A percentile compares a stretch with the other conserved stretches of the same genome.
phyloP scores from a whole-genome alignment of 2,888 invertebrate species.

The Drosophila antonietae region DNA sequence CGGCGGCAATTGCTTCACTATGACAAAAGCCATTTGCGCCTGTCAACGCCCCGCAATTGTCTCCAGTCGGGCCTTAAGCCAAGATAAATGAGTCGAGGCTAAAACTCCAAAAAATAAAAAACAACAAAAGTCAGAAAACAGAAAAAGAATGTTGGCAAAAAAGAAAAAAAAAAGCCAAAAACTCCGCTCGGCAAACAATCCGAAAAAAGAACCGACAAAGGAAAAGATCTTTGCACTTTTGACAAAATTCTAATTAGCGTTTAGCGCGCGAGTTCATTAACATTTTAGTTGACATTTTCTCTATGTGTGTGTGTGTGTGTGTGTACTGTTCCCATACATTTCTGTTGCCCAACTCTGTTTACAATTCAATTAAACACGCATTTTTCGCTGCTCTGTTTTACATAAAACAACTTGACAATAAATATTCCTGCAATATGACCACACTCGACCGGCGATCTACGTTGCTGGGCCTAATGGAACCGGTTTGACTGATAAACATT shows the following conservation, averaged over 20 bases:
- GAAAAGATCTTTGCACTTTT: conserved; percentile 57
- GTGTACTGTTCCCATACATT: conserved; percentile 38
- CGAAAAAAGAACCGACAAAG: conserved; percentile 41
- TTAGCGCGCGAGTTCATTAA: conserved; percentile 48
- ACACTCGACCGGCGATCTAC: conserved; percentile 24
- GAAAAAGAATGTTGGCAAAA: conserved; percentile 1
- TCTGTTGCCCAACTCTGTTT: conserved; percentile 48
- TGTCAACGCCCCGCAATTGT: conserved; percentile 76
- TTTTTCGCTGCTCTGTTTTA: conserved; percentile 36
- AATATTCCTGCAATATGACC: conserved; percentile 46
- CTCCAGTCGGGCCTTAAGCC: conserved; percentile 28
- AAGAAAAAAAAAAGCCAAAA: conserved; percentile 5
- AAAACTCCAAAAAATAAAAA: conserved; percentile 22
- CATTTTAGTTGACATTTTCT: conserved; percentile 37
- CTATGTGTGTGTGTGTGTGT: conserved; percentile 26
- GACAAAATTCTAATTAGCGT: conserved; percentile 60
- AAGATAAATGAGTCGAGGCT: conserved; percentile 64
- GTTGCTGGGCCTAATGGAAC: conserved; percentile 68
- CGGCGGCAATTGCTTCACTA: conserved; percentile 36
- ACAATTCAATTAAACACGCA: conserved; percentile 57
- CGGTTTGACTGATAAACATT: conserved; percentile 71
- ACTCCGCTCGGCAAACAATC: conserved; percentile 37
- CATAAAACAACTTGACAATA: conserved; percentile 66
- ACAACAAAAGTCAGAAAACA: neutral
- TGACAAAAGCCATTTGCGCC: conserved; percentile 77